Base-by-base conservation (phyloP, 2,888 invertebrate genomes). In the Omphaloscelis lunosa region DNA sequence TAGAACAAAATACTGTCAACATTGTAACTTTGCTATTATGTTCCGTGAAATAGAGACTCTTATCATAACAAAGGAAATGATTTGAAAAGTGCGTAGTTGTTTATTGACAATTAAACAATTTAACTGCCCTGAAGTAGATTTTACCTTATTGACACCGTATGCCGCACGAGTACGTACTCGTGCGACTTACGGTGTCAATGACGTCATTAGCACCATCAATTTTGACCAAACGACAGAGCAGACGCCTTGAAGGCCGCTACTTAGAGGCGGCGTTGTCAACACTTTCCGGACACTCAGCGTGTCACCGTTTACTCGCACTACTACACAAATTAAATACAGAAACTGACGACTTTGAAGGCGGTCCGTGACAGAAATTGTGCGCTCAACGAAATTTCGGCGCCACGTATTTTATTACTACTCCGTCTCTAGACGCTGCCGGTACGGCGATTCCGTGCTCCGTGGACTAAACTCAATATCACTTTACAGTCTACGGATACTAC, bases 31-130 rank as follows among this genome's bases (percentile, higher is more conserved):
- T 69, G 15, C 48, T 48, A 74, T 39, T 62, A n/a, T 74, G 15
- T 75, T 75, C 20, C 29, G 20, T 20, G 51, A 51, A 62, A 75
- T 27, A 17, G 20, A 61, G 1, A 62, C 20, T 48, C 8, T 29
- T n/a, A n/a, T 62, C n/a, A 20, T 17, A 76, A 45, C 53, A 75
- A 75, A 76, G 45, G 23, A n/a, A 53, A 56, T 17, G 39, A 59
- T 76, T 63, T 34, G 34, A 48, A 27, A 63, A 53, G 15, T 29
- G 2, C 23, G 51, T 39, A 51, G 75, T 75, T 62, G 61, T 62
- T 63, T 12, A 53, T 74, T 53, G 2, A 20, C 53, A 72, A 27
- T 27, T 11, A 23, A 39, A 45, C 41, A 39, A 51, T 17, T 27
- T 27, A 34, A 11, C 17, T 56, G 23, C 15, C 45, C 23, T 5